Evolutionary conservation across 2,113 vertebrate genomes (phyloP).

Genomic region (Microcebus tavaratra): DNA sequence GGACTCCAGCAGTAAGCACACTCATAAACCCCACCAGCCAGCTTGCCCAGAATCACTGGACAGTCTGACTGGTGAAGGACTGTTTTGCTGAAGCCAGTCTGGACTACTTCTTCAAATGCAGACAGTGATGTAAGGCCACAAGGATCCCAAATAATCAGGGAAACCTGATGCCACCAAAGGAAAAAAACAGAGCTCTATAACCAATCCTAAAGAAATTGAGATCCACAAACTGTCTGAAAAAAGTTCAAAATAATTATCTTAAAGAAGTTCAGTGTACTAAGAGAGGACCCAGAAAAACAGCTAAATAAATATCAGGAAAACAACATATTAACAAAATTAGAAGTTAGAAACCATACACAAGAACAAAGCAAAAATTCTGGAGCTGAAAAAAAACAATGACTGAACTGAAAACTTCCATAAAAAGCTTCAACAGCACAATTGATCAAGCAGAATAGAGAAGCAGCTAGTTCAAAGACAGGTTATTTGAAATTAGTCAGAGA

Average conservation of each 20-base stretch:
- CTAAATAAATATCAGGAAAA: not conserved
- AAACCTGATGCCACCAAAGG: not conserved
- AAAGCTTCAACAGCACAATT: not conserved
- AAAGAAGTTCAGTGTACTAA: not conserved
- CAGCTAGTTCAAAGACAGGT: not conserved
- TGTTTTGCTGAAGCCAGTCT: not conserved
- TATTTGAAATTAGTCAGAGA: not conserved
- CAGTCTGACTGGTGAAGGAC: not conserved
- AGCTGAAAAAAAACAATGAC: not conserved
- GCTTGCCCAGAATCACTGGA: not conserved
- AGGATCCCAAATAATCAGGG: not conserved
- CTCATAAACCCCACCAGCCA: not conserved
- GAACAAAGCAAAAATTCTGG: not conserved
- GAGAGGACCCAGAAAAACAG: not conserved
- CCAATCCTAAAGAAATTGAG: not conserved
- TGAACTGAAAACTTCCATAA: not conserved
- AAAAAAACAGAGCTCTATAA: not conserved
- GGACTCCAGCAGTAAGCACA: not conserved
- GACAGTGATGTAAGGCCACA: not conserved
- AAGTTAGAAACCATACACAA: not conserved
- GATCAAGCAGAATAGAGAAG: not conserved
- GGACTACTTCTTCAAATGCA: not conserved
- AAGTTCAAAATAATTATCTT: not conserved
- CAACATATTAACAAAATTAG: not conserved
- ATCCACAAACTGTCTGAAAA: not conserved